A percentile compares a stretch with the other conserved stretches of the same genome.
Conservation (phyloP, 1,140 invertebrate species). For the Matsumurasca onukii region DNA sequence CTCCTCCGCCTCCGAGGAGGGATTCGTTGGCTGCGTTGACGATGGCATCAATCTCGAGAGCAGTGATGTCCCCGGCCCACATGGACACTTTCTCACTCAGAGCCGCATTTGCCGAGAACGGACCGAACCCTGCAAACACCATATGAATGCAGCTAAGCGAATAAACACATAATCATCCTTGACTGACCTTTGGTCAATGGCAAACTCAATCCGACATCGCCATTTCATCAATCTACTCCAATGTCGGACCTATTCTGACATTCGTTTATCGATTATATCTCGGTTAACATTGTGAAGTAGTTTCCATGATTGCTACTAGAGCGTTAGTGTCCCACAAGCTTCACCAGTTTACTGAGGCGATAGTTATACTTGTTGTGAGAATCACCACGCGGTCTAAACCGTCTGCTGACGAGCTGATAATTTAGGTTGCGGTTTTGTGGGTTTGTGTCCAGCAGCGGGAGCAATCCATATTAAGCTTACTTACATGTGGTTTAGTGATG, state of each 20-base stretch:
- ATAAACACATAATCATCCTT: background rate
- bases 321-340: too few relatives aligned
- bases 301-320: background rate
- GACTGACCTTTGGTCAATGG: background rate
- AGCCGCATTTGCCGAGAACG: constrained; percentile 41
- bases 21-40: constrained; percentile 88
- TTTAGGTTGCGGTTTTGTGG: too few relatives aligned
- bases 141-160: background rate
- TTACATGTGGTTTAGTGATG: too few relatives aligned
- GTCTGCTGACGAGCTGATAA: too few relatives aligned
- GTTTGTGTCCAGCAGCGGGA: too few relatives aligned
- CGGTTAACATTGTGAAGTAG: background rate
- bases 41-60: constrained; percentile 84
- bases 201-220: background rate
- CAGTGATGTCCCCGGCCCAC: constrained; percentile 83
- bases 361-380: too few relatives aligned
- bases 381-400: too few relatives aligned
- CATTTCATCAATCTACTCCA: background rate
- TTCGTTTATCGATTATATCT: background rate
- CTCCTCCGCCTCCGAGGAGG: constrained; percentile 80
- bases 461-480: too few relatives aligned
- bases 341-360: too few relatives aligned
- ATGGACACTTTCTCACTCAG: constrained; percentile 65
- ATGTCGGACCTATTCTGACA: background rate
- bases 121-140: constrained; percentile 50